A percentile compares a stretch with the other conserved stretches of the same genome.
Conservation (phyloP, 2,888 invertebrate species). For the Drosophila nigricruria region DNA sequence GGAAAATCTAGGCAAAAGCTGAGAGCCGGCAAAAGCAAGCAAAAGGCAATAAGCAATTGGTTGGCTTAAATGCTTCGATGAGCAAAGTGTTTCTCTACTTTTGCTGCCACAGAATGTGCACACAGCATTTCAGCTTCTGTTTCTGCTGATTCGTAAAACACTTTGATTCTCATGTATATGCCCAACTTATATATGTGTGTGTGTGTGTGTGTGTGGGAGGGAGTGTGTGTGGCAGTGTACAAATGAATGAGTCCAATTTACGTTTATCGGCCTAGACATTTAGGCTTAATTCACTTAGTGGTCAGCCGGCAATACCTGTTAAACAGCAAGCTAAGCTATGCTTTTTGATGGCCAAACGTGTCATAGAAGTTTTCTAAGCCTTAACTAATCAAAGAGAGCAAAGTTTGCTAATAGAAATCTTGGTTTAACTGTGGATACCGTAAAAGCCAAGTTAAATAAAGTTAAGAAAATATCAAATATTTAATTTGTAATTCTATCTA, state of each 20-base stretch:
- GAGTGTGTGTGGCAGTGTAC: conserved; percentile 16
- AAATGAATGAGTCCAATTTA: conserved; percentile 49
- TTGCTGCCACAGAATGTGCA: conserved; percentile 5
- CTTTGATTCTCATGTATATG: conserved; percentile 19
- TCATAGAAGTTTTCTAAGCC: not conserved
- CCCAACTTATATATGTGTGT: not conserved
- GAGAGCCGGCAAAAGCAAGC: not conserved
- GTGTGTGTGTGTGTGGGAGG: conserved; percentile 14
- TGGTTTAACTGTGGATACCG: not conserved
- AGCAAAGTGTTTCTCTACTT: conserved; percentile 59
- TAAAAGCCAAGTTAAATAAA: not conserved
- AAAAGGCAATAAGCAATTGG: conserved; percentile 65
- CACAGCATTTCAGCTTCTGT: not conserved
- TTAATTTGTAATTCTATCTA: not conserved
- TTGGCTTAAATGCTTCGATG: conserved; percentile 68
- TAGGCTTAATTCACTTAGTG: conserved; percentile 62
- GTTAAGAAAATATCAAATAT: not conserved
- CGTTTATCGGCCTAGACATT: conserved; percentile 50
- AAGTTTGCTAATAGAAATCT: not conserved
- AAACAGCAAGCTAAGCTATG: not conserved
- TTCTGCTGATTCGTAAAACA: conserved; percentile 35
- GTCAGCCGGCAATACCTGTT: conserved; percentile 8
- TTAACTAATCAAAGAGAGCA: not conserved
- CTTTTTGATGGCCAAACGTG: conserved; percentile 14
- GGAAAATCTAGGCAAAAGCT: conserved; percentile 3